Evolutionary conservation across 2,888 invertebrate genomes (phyloP), one percentile per base, ranked within the genome.

Genomic region (Melinaea menophilus): DNA sequence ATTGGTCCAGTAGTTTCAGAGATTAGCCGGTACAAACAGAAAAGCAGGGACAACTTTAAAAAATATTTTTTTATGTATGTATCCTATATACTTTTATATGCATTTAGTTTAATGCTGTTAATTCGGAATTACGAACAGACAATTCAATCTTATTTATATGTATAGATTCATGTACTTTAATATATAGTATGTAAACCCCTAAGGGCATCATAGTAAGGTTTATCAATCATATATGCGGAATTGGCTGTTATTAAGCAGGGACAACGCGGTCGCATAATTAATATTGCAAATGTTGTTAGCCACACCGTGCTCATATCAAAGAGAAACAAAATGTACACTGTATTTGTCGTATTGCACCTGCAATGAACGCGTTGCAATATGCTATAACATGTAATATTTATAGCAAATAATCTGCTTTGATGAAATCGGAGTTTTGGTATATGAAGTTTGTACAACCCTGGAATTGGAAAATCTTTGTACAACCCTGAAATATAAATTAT

Each of bases 281-380:
- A 89, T 88, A 88, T 87, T 88, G 85, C 84, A 88, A 89, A 88
- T 85, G 85, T 86, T 84, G 84, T 88, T 88, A 86, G 85, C 86
- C 51, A 31, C 7, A 57, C 47, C 54, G 35, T 45, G 51, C 31
- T 51, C 41, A 11, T 56, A 55, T 62, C 62, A 62, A 51, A 64
- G 55, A 59, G 64, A 61, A 56, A 64, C 46, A 66, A 59, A 59
- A 55, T 33, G 55, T 33, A 58, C 55, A 33, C 13, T 33, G 22
- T 9, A 9, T 41, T 41, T 41, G 31, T 51, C 31, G 51, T 51
- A 51, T 51, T 51, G 7, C 51, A 31, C 22, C 31, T 51, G 51
- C 22, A 51, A 51, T 51, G 31, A 51, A 51, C 22, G n/a, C 51
- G 7, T 3, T 7, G 51, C 22, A 22, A 31, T 51, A 31, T 31